phyloP scores from a whole-genome alignment of 2,113 vertebrate species.

The Tetraodon nigroviridis region DNA sequence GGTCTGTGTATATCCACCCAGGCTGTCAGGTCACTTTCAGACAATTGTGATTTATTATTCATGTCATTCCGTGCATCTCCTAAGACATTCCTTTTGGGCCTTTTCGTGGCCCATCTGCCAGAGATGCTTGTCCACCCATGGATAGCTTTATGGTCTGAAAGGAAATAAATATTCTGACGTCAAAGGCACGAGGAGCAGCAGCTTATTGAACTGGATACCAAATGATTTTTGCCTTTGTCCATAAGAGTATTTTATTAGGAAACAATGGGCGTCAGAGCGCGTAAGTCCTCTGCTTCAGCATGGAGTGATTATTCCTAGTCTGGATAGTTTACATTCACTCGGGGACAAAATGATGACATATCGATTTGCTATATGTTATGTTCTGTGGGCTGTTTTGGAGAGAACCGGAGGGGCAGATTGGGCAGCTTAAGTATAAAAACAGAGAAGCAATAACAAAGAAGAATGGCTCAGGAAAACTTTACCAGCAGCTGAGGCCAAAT shows the following conservation, averaged over 20 bases:
- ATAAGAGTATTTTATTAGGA: slow-evolving; percentile 69
- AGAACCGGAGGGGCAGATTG: slow-evolving; percentile 23
- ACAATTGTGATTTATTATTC: slow-evolving; percentile 78
- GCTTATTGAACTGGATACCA: slow-evolving; percentile 65
- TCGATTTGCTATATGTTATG: slow-evolving; percentile 44
- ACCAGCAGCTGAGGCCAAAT: slow-evolving; percentile 33
- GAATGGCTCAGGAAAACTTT: slow-evolving; percentile 30
- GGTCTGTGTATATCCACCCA: slow-evolving; percentile 58
- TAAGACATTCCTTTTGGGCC: slow-evolving; percentile 75
- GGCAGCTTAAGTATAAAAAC: slow-evolving; percentile 31
- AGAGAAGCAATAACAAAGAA: slow-evolving; percentile 25
- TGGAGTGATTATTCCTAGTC: slow-evolving; percentile 52
- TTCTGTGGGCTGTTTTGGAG: slow-evolving; percentile 22
- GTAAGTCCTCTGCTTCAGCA: slow-evolving; percentile 53
- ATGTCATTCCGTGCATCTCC: slow-evolving; percentile 73
- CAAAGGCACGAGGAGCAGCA: slow-evolving; percentile 57
- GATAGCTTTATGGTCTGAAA: slow-evolving; percentile 56
- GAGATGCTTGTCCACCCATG: slow-evolving; percentile 67
- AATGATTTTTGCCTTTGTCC: slow-evolving; percentile 63
- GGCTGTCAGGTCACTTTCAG: slow-evolving; percentile 65
- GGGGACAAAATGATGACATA: slow-evolving; percentile 46
- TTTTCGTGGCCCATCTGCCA: slow-evolving; percentile 69
- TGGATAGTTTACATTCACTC: slow-evolving; percentile 41
- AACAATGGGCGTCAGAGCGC: slow-evolving; percentile 52
- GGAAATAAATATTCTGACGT: slow-evolving; percentile 67